These are phyloP conservation scores for Syndactyla subalaris DNA, from an alignment of 2,797 vertebrate genomes.

Conservation along the genomic window DNA sequence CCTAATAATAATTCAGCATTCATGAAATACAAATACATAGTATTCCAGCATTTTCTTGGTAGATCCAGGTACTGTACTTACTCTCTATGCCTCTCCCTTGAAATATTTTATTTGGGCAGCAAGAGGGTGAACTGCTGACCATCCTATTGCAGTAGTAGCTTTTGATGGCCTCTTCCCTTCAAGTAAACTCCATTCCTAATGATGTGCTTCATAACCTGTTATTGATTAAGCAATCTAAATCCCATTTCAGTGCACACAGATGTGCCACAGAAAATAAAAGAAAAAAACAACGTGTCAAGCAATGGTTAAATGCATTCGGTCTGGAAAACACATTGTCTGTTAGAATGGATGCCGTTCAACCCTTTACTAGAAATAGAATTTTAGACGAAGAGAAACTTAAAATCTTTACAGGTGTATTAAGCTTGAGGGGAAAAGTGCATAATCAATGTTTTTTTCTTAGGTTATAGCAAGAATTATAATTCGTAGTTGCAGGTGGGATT, in stretches of 20 bases:
- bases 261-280: conserved; percentile 11
- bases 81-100: background rate
- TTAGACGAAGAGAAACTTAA: conserved; percentile 23
- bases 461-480: background rate
- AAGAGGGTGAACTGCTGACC: background rate
- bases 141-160: background rate
- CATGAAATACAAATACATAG: background rate
- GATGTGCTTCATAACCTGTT: conserved; percentile 6
- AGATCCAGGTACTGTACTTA: background rate
- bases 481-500: background rate
- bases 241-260: conserved; percentile 23
- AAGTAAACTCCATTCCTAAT: background rate
- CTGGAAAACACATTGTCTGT: conserved; percentile 24
- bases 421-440: background rate
- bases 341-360: background rate
- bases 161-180: background rate
- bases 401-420: background rate
- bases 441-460: background rate
- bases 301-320: background rate
- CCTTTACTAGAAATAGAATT: background rate
- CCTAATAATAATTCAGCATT: background rate
- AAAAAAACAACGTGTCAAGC: background rate
- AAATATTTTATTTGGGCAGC: conserved; percentile 17
- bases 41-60: background rate
- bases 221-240: conserved; percentile 56